These are phyloP conservation scores for Rhodeus uyekii DNA, from an alignment of 2,797 vertebrate genomes.

Conservation along the genomic window DNA sequence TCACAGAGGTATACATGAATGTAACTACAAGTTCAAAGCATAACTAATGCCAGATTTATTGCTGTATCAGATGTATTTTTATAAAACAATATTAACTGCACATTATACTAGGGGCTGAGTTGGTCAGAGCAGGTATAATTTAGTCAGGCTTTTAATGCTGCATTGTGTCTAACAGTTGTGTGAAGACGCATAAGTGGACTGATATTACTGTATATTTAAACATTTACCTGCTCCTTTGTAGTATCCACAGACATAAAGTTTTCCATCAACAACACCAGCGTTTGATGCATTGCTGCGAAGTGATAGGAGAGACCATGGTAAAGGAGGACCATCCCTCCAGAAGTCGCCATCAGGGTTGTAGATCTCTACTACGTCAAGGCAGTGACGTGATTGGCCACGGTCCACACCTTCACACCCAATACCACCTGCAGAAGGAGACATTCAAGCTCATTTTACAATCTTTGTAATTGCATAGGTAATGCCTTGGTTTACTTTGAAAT, in stretches of 20 bases:
- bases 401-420: slow-evolving; percentile 92
- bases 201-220: background rate
- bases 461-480: background rate
- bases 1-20: background rate
- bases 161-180: too few relatives aligned
- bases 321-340: slow-evolving; percentile 89
- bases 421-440: slow-evolving; percentile 79
- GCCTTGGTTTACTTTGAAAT: background rate
- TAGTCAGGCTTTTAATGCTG: too few relatives aligned
- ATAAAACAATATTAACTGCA: background rate
- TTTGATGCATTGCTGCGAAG: slow-evolving; percentile 85
- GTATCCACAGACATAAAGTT: slow-evolving; percentile 94
- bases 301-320: slow-evolving; percentile 90
- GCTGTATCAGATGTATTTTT: too few relatives aligned
- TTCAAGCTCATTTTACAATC: background rate
- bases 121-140: too few relatives aligned
- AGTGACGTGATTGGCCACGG: slow-evolving; percentile 90
- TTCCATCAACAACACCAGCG: slow-evolving; percentile 88
- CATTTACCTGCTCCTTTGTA: slow-evolving; percentile 92
- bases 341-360: slow-evolving; percentile 92
- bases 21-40: background rate
- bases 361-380: slow-evolving; percentile 92
- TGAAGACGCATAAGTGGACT: background rate
- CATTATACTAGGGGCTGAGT: too few relatives aligned
- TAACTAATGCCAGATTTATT: background rate